Evolutionary conservation across 2,797 vertebrate species (phyloP).

Genomic region (Trematomus bernacchii): DNA sequence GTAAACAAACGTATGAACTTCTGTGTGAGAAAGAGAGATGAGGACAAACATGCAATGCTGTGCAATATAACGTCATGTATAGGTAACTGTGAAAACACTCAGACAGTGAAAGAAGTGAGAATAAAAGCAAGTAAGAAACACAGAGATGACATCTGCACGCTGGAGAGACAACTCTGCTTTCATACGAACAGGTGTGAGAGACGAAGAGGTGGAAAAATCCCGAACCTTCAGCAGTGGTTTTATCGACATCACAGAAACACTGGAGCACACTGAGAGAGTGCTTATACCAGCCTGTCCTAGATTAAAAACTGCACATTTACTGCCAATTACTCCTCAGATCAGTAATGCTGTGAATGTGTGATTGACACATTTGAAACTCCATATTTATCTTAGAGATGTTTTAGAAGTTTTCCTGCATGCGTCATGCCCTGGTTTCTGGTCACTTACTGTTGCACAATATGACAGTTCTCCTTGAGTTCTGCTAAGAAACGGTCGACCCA

Average conservation of each 20-base stretch:
- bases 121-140: conserved; percentile 6
- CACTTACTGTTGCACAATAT: conserved; percentile 34
- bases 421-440: conserved; percentile 31
- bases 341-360: conserved; percentile 17
- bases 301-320: conserved; percentile 55
- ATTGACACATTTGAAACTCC: background rate
- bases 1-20: conserved; percentile 51
- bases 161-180: conserved; percentile 9
- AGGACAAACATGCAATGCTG: conserved; percentile 36
- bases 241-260: conserved; percentile 37
- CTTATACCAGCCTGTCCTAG: conserved; percentile 49
- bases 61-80: conserved; percentile 42
- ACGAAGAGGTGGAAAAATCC: conserved; percentile 29
- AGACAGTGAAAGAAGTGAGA: conserved; percentile 5
- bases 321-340: conserved; percentile 53
- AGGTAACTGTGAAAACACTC: conserved; percentile 14
- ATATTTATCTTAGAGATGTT: conserved; percentile 22
- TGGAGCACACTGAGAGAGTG: conserved; percentile 46
- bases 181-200: conserved; percentile 24
- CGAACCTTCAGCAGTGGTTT: conserved; percentile 44
- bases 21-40: background rate
- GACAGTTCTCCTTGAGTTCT: conserved; percentile 51
- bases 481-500: conserved; percentile 29
- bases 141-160: conserved; percentile 41
- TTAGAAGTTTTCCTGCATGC: conserved; percentile 16